phyloP scores from a whole-genome alignment of 37 sponge, comb jelly and placozoan species.

The Hexactinellida sp. region DNA sequence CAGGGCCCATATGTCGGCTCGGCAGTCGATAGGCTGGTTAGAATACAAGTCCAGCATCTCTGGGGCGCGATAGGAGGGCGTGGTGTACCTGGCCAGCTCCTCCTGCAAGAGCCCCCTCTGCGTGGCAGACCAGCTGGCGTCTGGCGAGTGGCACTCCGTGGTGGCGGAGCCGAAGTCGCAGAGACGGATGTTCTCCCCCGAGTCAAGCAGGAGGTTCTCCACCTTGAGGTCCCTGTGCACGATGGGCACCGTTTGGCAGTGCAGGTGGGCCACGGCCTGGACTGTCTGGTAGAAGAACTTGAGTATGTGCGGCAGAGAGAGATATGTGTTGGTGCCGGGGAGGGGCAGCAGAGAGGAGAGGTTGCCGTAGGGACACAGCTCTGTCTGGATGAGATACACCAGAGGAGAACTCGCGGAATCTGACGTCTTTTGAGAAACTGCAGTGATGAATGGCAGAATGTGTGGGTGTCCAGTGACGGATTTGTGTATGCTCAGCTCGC shows the following conservation, averaged over 20 bases:
- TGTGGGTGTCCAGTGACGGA: slow-evolving; percentile 55
- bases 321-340: neutral
- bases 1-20: slow-evolving; percentile 78
- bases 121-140: slow-evolving; percentile 51
- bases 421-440: slow-evolving; percentile 27
- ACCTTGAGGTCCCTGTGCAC: slow-evolving; percentile 90
- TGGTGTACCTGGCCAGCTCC: slow-evolving; percentile 78
- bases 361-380: slow-evolving; percentile 36
- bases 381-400: slow-evolving; percentile 77
- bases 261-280: slow-evolving; percentile 78
- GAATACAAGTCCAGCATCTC: slow-evolving; percentile 94
- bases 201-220: slow-evolving; percentile 71
- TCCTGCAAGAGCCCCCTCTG: slow-evolving; percentile 80
- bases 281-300: slow-evolving; percentile 65
- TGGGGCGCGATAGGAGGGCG: slow-evolving; percentile 89
- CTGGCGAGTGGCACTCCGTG: slow-evolving; percentile 43
- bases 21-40: slow-evolving; percentile 60
- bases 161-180: slow-evolving; percentile 99
- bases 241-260: slow-evolving; percentile 62
- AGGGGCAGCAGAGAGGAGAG: neutral
- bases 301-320: slow-evolving; percentile 53
- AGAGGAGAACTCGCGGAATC: slow-evolving; percentile 39
- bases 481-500: neutral
- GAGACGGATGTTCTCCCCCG: slow-evolving; percentile 51
- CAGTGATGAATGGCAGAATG: slow-evolving; percentile 53